These are phyloP conservation scores for Drosophila sechellia DNA, from an alignment of 1,140 invertebrate genomes.

Conservation along the genomic window DNA sequence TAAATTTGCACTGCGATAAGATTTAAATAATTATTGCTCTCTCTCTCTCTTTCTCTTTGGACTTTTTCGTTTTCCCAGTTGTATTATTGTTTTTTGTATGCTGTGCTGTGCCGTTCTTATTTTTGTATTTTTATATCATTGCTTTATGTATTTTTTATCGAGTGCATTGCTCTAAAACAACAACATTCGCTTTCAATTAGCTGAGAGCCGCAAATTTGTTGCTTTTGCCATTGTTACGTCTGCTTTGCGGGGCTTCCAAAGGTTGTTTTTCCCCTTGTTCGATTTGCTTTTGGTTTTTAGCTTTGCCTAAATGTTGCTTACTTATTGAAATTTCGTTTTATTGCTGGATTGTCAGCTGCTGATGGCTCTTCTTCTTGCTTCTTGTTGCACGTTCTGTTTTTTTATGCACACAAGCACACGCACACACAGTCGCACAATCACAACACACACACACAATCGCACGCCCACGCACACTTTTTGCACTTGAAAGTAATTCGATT, in stretches of 20 bases:
- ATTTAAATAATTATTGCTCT: slow-evolving; percentile 32
- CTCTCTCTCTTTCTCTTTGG: not conserved
- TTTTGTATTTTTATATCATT: slow-evolving; percentile 65
- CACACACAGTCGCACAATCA: slow-evolving; percentile 8
- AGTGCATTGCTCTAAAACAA: slow-evolving; percentile 64
- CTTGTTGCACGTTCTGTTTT: slow-evolving; percentile 59
- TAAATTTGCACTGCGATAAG: slow-evolving; percentile 43
- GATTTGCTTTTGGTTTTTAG: not conserved
- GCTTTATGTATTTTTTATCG: slow-evolving; percentile 33
- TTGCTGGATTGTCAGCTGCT: slow-evolving; percentile 51
- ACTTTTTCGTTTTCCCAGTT: slow-evolving; percentile 20
- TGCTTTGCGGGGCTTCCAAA: slow-evolving; percentile 47
- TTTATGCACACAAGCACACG: slow-evolving; percentile 24
- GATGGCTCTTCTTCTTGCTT: slow-evolving; percentile 52
- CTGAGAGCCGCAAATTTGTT: slow-evolving; percentile 56
- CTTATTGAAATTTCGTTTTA: slow-evolving; percentile 45
- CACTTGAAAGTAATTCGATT: slow-evolving; percentile 43
- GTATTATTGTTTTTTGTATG: slow-evolving; percentile 31
- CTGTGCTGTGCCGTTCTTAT: slow-evolving; percentile 32
- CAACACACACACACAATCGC: slow-evolving; percentile 12
- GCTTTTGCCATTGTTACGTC: slow-evolving; percentile 54
- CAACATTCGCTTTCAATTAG: slow-evolving; percentile 68
- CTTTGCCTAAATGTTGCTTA: slow-evolving; percentile 21
- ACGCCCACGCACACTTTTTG: slow-evolving; percentile 32
- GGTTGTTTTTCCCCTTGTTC: slow-evolving; percentile 46